Evolutionary conservation across 2,888 invertebrate species (phyloP), one percentile per base, ranked within the genome.

Genomic region (Oscheius sp.): DNA sequence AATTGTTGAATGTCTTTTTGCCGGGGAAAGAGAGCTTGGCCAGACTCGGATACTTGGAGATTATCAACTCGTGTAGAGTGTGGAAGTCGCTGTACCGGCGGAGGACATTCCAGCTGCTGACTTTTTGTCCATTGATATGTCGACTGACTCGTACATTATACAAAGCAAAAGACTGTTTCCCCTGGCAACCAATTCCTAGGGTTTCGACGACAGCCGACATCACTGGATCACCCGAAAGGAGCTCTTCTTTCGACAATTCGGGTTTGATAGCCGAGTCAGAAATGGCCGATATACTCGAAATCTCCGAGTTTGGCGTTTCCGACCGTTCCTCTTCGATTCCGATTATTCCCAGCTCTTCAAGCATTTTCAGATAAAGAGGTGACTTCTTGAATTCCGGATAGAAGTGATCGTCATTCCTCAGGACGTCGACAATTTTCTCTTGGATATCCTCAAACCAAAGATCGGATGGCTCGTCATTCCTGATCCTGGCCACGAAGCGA

Each of bases 81-180:
- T 95, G 92, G 89, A 97, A 97, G 89, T 96, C 96, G 23, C 95
- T 95, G 89, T 96, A 97, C 85, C 96, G 90, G 83, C 96, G 91
- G 85, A 95, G 94, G 74, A 96, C 94, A 87, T 95, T 95, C 95
- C 95, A 96, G 16, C 80, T 77, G 69, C 77, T 76, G 7, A 79
- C 77, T 66, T 78, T 74, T 16, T 75, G 71, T 45, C 81, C 83
- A 58, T 78, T 76, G 0, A 76, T 59, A 46, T 58, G 46, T 46
- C 81, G 71, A 25, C 69, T 77, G 7, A 86, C 87, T 52, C 84
- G 75, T 1, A 88, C 84, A 76, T 86, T 85, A 75, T 88, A 88
- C 35, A 88, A 71, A 2, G 88, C 88, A 64, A 87, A 88, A 41
- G 87, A 77, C 45, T 85, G 78, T 25, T 85, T 82, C 13, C 87